Conservation (phyloP, 2,113 vertebrate species). For the Thalassoma bifasciatum region DNA sequence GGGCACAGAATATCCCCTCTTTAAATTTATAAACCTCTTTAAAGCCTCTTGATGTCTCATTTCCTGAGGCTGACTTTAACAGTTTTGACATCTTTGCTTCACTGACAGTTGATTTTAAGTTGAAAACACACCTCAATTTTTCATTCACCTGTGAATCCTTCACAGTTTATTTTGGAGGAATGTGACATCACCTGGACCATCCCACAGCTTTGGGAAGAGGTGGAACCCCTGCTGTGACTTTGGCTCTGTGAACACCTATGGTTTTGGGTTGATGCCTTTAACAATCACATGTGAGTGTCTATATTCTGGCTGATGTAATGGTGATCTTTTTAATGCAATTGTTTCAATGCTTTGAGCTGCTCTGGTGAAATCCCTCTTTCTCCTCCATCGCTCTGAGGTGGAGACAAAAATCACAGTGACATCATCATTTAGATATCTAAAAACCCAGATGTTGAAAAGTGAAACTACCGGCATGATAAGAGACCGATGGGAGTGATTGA, state of each 20-base stretch:
- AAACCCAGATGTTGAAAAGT: background rate
- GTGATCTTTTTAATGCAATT: background rate
- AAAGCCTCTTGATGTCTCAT: no score
- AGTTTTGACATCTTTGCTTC: no score
- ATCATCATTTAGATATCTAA: background rate
- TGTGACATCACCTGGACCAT: background rate
- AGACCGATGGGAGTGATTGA: background rate
- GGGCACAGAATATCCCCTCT: no score
- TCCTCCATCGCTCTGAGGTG: background rate
- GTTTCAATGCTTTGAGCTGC: background rate
- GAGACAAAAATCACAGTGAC: background rate
- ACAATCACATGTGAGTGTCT: background rate
- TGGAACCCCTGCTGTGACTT: background rate
- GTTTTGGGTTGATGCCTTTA: background rate
- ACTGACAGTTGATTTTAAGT: no score
- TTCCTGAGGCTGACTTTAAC: no score
- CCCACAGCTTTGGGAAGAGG: background rate
- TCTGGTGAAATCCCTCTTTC: background rate
- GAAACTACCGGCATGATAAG: background rate
- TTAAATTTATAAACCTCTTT: no score
- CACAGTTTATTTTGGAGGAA: background rate
- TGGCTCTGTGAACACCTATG: background rate
- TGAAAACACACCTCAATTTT: background rate
- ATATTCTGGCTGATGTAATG: background rate
- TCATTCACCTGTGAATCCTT: background rate